Percentiles rank a stretch among this genome's conserved stretches.
phyloP scores from a whole-genome alignment of 2,113 vertebrate species.

The Microcebus jonahi region DNA sequence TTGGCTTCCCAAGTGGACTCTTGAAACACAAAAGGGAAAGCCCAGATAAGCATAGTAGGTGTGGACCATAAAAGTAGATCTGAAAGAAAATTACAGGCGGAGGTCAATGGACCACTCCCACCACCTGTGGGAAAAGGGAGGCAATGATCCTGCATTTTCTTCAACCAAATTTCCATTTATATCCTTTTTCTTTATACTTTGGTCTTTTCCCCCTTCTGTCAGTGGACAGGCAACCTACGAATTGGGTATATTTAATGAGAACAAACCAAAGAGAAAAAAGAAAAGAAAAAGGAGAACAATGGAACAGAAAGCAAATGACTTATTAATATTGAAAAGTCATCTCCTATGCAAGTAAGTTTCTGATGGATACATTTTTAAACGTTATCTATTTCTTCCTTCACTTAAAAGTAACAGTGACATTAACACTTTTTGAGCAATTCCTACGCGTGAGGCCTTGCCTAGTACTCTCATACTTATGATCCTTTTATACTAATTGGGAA shows the following conservation, averaged over 20 bases:
- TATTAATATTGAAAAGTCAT: neutral
- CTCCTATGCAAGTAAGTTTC: neutral
- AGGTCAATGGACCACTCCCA: fast-evolving
- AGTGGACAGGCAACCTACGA: neutral
- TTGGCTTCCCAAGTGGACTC: neutral
- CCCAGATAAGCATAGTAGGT: neutral
- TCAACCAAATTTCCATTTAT: neutral
- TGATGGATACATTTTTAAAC: neutral
- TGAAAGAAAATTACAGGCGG: neutral
- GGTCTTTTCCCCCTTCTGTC: neutral
- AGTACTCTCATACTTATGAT: neutral
- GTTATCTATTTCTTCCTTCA: neutral
- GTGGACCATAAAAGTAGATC: too few relatives aligned
- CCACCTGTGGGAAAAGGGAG: neutral
- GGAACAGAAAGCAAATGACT: neutral
- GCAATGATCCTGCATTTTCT: neutral
- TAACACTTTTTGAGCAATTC: neutral
- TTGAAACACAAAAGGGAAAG: neutral
- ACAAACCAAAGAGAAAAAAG: neutral
- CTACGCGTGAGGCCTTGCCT: neutral
- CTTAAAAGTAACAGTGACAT: neutral
- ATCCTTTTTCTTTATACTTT: neutral
- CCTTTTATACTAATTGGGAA: neutral
- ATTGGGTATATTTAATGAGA: neutral
- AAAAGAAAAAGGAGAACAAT: neutral